Percentiles rank a stretch among this genome's conserved stretches.
Evolutionary conservation across 2,113 vertebrate genomes (phyloP).

Genomic region (Takifugu bimaculatus): DNA sequence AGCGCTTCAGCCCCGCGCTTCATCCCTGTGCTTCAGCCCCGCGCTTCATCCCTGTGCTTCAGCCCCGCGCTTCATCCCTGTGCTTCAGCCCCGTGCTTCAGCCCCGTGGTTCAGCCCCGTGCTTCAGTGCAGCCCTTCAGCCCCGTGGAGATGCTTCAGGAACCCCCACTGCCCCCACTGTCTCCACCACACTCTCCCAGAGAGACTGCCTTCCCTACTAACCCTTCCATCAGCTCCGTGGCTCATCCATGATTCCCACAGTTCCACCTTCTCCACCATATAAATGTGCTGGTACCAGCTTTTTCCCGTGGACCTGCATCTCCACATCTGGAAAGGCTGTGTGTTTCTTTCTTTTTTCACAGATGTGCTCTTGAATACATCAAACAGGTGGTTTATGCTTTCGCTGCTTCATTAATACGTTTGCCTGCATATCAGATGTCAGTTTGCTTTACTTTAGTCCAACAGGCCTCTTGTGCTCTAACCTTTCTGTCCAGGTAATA

Average conservation of each 20-base stretch:
- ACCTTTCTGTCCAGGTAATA: too few relatives aligned
- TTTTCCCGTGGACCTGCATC: conserved; percentile 22
- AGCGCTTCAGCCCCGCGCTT: too few relatives aligned
- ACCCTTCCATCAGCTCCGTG: conserved; percentile 45
- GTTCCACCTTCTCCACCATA: conserved; percentile 9
- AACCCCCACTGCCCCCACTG: conserved; percentile 40
- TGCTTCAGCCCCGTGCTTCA: too few relatives aligned
- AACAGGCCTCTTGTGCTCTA: too few relatives aligned
- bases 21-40: too few relatives aligned
- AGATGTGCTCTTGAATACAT: not conserved
- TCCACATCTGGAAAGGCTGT: conserved; percentile 7
- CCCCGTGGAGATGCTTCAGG: conserved; percentile 26
- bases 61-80: too few relatives aligned
- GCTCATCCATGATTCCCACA: conserved; percentile 43
- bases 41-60: too few relatives aligned
- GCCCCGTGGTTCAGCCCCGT: not conserved
- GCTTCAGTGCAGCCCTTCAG: too few relatives aligned
- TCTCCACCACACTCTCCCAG: conserved; percentile 46
- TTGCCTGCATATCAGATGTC: not conserved
- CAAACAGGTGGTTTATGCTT: not conserved
- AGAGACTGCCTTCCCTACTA: conserved; percentile 42
- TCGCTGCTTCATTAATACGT: not conserved
- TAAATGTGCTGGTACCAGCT: conserved; percentile 19
- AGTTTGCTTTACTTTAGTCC: too few relatives aligned
- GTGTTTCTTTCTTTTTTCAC: conserved; percentile 3